A percentile compares a stretch with the other conserved stretches of the same genome.
phyloP scores from a whole-genome alignment of 2,888 invertebrate genomes.

The Eupelmus urozonus region DNA sequence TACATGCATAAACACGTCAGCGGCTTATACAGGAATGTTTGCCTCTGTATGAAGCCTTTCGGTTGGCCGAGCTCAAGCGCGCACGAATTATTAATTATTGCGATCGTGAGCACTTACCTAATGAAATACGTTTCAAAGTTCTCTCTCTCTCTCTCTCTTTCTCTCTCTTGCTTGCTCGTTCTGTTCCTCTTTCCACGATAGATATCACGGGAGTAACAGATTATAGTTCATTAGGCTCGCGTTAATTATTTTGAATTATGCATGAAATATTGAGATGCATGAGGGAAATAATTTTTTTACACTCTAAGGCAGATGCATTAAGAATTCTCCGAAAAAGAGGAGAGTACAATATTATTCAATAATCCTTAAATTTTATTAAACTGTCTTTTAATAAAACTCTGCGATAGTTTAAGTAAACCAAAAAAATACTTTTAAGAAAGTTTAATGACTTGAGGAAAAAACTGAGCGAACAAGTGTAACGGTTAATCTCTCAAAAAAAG shows the following conservation, averaged over 20 bases:
- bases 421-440: too few relatives aligned
- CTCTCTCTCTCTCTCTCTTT: neutral
- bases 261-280: neutral
- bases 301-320: too few relatives aligned
- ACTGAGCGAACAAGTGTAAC: too few relatives aligned
- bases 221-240: conserved; percentile 30
- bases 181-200: too few relatives aligned
- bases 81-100: conserved; percentile 39
- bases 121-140: conserved; percentile 18
- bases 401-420: too few relatives aligned
- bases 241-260: conserved; percentile 34
- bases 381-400: too few relatives aligned
- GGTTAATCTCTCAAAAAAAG: too few relatives aligned
- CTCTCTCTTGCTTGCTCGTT: neutral
- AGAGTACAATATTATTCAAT: too few relatives aligned
- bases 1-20: neutral
- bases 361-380: too few relatives aligned
- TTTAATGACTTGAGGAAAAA: too few relatives aligned
- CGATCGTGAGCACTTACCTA: neutral
- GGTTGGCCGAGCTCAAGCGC: neutral
- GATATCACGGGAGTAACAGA: conserved; percentile 3
- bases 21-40: neutral
- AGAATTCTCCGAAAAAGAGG: too few relatives aligned
- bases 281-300: too few relatives aligned
- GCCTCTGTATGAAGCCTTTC: neutral